These are phyloP conservation scores for Pipistrellus pygmaeus DNA, from an alignment of 2,797 vertebrate species.

Conservation along the genomic window DNA sequence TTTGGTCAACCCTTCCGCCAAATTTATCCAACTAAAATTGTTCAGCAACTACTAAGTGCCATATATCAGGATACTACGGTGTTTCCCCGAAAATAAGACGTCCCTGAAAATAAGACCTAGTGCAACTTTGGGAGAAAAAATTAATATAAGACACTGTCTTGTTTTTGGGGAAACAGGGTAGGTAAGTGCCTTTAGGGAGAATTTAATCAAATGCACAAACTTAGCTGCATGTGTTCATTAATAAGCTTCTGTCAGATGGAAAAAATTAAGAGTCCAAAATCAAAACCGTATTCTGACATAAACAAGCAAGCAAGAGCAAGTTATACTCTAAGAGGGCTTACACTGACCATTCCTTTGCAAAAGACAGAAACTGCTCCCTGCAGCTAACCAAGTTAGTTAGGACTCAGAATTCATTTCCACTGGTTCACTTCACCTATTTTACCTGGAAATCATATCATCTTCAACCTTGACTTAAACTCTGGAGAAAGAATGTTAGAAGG, in stretches of 20 bases:
- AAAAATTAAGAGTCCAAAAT: conserved; percentile 7
- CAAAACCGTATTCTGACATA: not conserved
- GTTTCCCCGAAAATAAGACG: too few relatives aligned
- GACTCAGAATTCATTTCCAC: not conserved
- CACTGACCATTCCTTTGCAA: not conserved
- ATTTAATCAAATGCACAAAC: not conserved
- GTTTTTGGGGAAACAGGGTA: too few relatives aligned
- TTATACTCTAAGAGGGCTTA: not conserved
- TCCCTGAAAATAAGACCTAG: too few relatives aligned
- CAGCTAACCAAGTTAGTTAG: not conserved
- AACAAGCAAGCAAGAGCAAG: not conserved
- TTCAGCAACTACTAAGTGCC: not conserved
- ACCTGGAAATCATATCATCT: not conserved
- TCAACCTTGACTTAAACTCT: not conserved
- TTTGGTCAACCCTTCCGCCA: not conserved
- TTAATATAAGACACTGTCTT: too few relatives aligned
- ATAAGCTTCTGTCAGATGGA: not conserved
- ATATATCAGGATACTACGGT: not conserved
- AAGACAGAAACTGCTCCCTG: not conserved
- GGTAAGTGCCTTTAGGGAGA: not conserved
- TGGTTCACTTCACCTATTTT: not conserved
- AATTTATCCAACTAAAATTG: not conserved
- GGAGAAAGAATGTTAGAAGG: not conserved
- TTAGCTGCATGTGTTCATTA: not conserved
- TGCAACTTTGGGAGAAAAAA: too few relatives aligned